phyloP scores from a whole-genome alignment of 2,113 vertebrate species.

The Dunckerocampus dactyliophorus region DNA sequence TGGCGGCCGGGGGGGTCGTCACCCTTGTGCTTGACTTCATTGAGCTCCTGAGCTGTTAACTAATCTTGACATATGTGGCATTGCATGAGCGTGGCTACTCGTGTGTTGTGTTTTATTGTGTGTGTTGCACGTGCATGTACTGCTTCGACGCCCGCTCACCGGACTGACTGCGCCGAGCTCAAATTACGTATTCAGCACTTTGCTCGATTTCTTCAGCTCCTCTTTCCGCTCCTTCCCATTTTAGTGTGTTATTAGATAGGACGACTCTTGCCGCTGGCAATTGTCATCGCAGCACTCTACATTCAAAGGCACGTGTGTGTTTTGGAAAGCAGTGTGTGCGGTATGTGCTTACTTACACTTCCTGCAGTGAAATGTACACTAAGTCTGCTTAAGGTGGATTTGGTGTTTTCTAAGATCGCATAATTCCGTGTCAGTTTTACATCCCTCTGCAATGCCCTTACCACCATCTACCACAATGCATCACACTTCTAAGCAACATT shows the following conservation, averaged over 20 bases:
- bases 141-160: slow-evolving; percentile 36
- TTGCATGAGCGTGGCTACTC: slow-evolving; percentile 9
- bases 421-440: slow-evolving; percentile 13
- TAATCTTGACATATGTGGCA: slow-evolving; percentile 22
- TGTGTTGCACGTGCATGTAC: slow-evolving; percentile 20
- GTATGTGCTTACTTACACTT: not conserved
- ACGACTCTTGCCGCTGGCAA: slow-evolving; percentile 52
- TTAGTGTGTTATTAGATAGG: slow-evolving; percentile 58
- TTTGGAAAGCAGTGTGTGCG: slow-evolving; percentile 39
- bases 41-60: slow-evolving; percentile 20
- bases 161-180: slow-evolving; percentile 24
- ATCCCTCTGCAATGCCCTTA: slow-evolving; percentile 2
- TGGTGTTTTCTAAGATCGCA: slow-evolving; percentile 21
- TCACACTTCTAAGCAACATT: slow-evolving; percentile 21
- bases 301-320: slow-evolving; percentile 52
- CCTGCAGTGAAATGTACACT: not conserved
- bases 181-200: slow-evolving; percentile 60
- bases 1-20: slow-evolving; percentile 10
- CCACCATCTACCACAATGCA: slow-evolving; percentile 16
- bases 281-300: slow-evolving; percentile 53
- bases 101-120: slow-evolving; percentile 9
- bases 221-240: slow-evolving; percentile 42
- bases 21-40: slow-evolving; percentile 24
- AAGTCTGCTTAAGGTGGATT: slow-evolving; percentile 9
- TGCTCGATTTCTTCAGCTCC: slow-evolving; percentile 11